A percentile compares a stretch with the other conserved stretches of the same genome.
These are phyloP conservation scores for Ictalurus furcatus DNA, from an alignment of 2,113 vertebrate genomes.

Conservation along the genomic window DNA sequence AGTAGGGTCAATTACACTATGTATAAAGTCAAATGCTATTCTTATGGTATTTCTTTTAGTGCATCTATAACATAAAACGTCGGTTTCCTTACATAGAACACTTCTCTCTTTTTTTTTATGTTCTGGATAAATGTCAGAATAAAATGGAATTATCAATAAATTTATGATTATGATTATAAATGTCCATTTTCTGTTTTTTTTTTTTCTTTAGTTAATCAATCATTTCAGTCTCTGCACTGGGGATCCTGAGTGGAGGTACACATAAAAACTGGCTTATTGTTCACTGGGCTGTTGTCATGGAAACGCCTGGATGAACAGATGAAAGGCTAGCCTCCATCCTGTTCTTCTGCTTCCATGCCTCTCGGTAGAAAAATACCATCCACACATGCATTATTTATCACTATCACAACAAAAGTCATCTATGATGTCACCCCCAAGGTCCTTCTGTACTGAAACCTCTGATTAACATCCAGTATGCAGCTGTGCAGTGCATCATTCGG, in stretches of 20 bases:
- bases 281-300: conserved; percentile 55
- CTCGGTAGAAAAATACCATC: conserved; percentile 23
- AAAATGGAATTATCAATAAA: background rate
- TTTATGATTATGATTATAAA: background rate
- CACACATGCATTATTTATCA: conserved; percentile 41
- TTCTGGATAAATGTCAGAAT: background rate
- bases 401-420: conserved; percentile 9
- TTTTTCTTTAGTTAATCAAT: background rate
- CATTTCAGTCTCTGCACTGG: background rate
- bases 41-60: background rate
- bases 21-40: background rate
- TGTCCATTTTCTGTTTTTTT: background rate
- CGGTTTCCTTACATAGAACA: background rate
- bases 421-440: background rate
- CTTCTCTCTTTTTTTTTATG: background rate
- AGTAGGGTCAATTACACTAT: background rate
- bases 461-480: background rate
- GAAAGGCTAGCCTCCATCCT: conserved; percentile 40
- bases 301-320: conserved; percentile 51
- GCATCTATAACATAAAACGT: background rate
- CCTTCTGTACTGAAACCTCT: background rate
- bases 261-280: conserved; percentile 34
- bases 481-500: background rate
- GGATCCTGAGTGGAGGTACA: conserved; percentile 3
- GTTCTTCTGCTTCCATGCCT: conserved; percentile 29